These are phyloP conservation scores for Mirounga angustirostris DNA, from an alignment of 2,113 vertebrate genomes.

Conservation along the genomic window DNA sequence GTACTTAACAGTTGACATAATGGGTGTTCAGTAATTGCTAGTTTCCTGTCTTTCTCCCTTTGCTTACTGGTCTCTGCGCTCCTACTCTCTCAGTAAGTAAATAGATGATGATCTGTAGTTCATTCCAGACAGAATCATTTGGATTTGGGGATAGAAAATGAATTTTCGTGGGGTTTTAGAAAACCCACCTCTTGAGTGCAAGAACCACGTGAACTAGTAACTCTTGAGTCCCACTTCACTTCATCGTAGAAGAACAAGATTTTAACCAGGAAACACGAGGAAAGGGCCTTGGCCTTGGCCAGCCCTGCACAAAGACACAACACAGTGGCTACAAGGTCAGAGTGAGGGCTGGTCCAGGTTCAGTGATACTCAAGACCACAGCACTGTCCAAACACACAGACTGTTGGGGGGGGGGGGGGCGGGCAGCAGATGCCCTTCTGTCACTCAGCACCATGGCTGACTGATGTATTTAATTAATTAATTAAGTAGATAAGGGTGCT, in stretches of 20 bases:
- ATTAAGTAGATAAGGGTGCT: neutral
- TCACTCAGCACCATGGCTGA: neutral
- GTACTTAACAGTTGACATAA: neutral
- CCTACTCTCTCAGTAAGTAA: neutral
- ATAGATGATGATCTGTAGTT: neutral
- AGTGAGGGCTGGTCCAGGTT: neutral
- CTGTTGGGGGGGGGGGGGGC: neutral
- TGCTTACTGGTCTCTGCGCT: neutral
- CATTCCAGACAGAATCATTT: constrained; percentile 23
- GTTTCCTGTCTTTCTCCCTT: neutral
- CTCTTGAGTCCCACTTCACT: neutral
- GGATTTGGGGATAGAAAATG: neutral
- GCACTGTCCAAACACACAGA: neutral
- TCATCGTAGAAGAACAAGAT: neutral
- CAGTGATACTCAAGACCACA: neutral
- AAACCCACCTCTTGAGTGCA: neutral
- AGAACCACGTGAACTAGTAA: neutral
- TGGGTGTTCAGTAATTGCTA: neutral
- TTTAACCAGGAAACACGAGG: neutral
- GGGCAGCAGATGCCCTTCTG: neutral
- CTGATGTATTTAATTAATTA: neutral
- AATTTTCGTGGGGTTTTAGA: neutral
- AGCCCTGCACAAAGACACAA: neutral
- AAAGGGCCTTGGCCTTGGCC: neutral
- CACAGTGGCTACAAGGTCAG: neutral